A percentile compares a stretch with the other conserved stretches of the same genome.
These are phyloP conservation scores for Choristoneura rosaceana DNA, from an alignment of 2,888 invertebrate genomes.

Conservation along the genomic window DNA sequence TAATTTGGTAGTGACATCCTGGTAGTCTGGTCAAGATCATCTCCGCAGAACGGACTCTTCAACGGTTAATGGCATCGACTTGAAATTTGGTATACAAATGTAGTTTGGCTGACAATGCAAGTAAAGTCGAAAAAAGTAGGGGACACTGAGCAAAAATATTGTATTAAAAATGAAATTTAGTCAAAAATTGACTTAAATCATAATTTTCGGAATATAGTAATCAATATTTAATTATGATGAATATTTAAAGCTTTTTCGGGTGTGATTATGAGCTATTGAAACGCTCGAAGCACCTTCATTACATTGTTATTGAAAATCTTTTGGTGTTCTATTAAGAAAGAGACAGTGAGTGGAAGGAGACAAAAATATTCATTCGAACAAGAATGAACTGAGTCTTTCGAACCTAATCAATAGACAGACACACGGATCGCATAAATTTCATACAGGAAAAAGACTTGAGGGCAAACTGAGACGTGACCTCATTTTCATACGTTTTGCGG, in stretches of 20 bases:
- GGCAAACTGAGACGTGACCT: background rate
- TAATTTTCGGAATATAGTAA: too few species aligned
- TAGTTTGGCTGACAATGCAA: too few species aligned
- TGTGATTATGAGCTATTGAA: slow-evolving; percentile 1
- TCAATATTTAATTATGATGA: background rate
- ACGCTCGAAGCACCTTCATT: background rate
- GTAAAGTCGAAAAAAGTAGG: too few species aligned
- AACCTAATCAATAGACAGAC: slow-evolving; percentile 3
- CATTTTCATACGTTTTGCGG: background rate
- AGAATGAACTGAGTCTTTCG: slow-evolving; percentile 11
- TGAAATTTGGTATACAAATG: too few species aligned
- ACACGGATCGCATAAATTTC: slow-evolving; percentile 11
- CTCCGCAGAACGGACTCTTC: too few species aligned
- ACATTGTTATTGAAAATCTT: background rate
- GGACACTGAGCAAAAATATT: too few species aligned
- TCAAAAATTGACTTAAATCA: too few species aligned
- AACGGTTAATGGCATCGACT: too few species aligned
- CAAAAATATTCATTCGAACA: slow-evolving; percentile 10
- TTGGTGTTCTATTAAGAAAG: background rate
- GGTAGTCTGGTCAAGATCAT: too few species aligned
- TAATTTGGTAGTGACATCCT: too few species aligned
- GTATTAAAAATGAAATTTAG: too few species aligned
- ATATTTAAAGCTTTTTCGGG: background rate
- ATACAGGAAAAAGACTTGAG: background rate
- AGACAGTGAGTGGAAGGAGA: background rate